These are phyloP conservation scores for Myiozetetes cayanensis DNA, from an alignment of 2,113 vertebrate species.

Conservation along the genomic window DNA sequence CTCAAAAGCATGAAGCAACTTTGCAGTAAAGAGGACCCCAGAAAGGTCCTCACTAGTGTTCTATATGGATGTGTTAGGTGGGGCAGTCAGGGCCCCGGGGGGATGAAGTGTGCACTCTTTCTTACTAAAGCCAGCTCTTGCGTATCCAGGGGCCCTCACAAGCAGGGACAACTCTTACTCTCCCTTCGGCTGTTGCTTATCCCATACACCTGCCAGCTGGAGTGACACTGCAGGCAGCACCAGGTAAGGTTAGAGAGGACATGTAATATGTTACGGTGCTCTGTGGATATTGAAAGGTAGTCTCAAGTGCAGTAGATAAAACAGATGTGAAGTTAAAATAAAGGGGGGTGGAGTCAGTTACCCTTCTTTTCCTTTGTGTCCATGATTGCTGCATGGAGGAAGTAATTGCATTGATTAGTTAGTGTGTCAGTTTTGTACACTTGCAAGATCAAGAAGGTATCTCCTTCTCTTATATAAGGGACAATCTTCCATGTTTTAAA, in stretches of 20 bases:
- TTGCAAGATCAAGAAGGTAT: not conserved
- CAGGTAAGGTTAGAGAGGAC: conserved; percentile 75
- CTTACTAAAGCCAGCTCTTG: not conserved
- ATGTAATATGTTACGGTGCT: not conserved
- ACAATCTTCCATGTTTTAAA: not conserved
- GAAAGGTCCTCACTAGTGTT: not conserved
- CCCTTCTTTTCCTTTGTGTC: not conserved
- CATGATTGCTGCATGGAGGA: not conserved
- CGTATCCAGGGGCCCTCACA: conserved; percentile 75
- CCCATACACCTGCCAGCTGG: conserved; percentile 91
- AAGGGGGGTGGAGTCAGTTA: not conserved
- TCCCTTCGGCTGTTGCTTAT: conserved; percentile 83
- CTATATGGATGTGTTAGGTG: not conserved
- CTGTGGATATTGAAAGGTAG: not conserved
- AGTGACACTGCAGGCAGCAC: conserved; percentile 87
- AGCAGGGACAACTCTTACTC: conserved; percentile 73
- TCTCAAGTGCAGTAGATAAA: not conserved
- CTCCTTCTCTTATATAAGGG: not conserved
- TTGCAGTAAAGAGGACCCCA: not conserved
- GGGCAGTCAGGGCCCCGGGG: not conserved
- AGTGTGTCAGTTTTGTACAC: not conserved
- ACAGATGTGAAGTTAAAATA: not conserved
- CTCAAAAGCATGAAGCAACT: not conserved
- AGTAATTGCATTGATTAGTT: not conserved
- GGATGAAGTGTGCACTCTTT: not conserved